Conservation (phyloP, 1,140 invertebrate species). For the Zaprionus camerounensis region DNA sequence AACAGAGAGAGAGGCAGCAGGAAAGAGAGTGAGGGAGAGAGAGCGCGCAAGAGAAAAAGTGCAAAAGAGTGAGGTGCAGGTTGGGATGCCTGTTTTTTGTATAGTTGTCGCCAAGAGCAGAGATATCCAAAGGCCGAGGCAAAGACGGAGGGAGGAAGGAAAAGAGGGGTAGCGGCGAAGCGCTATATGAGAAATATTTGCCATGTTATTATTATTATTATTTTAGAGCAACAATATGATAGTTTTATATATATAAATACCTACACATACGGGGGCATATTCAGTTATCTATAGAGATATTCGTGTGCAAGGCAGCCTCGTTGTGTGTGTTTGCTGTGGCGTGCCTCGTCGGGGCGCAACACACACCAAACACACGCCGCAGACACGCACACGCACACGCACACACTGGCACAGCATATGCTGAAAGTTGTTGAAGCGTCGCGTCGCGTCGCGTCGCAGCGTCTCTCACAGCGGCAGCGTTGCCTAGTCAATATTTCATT, state of each 20-base stretch:
- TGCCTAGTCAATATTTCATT: conserved; percentile 82
- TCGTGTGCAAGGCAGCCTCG: neutral
- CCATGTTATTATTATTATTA: conserved; percentile 65
- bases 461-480: conserved; percentile 45
- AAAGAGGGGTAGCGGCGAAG: neutral
- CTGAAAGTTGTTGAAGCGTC: conserved; percentile 46
- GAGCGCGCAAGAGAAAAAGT: conserved; percentile 4
- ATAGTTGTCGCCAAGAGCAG: conserved; percentile 50
- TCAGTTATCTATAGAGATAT: neutral
- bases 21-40: neutral
- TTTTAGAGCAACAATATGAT: conserved; percentile 67
- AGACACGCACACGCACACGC: conserved; percentile 6
- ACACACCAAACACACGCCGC: neutral
- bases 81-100: conserved; percentile 47
- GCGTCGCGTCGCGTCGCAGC: conserved; percentile 37
- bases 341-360: neutral
- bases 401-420: conserved; percentile 55
- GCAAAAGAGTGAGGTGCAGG: conserved; percentile 2
- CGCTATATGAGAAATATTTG: conserved; percentile 57
- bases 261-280: neutral
- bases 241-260: conserved; percentile 21
- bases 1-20: neutral
- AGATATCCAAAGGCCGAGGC: neutral
- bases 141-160: neutral
- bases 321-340: neutral